Evolutionary conservation across 2,797 vertebrate genomes (phyloP).

Genomic region (Pelodytes ibericus): DNA sequence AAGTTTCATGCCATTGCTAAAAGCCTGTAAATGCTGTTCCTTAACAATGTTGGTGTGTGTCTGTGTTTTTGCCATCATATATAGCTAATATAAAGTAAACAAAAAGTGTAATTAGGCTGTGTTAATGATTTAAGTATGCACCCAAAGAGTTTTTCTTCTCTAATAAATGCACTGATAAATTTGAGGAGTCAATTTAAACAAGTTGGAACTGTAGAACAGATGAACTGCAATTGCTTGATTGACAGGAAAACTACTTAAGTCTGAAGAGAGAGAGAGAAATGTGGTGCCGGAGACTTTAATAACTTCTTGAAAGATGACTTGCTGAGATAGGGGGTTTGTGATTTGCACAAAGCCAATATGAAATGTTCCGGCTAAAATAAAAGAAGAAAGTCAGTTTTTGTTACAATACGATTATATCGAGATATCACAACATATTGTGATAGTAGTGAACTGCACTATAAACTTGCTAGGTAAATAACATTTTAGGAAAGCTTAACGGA

Average conservation of each 20-base stretch:
- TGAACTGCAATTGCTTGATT: conserved; percentile 40
- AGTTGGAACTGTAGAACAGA: conserved; percentile 19
- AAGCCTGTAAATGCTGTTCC: no score
- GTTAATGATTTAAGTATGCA: no score
- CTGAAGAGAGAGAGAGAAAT: conserved; percentile 30
- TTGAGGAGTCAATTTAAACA: conserved; percentile 13
- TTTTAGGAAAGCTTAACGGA: neutral
- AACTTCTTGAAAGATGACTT: conserved; percentile 43
- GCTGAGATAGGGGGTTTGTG: conserved; percentile 35
- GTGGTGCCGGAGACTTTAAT: conserved; percentile 48
- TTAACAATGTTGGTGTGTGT: no score
- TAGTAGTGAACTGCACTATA: neutral
- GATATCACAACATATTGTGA: neutral
- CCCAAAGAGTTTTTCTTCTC: no score
- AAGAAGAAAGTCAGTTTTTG: neutral
- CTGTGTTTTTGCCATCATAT: no score
- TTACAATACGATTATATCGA: neutral
- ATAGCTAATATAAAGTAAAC: no score
- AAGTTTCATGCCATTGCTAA: no score
- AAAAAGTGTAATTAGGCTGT: no score
- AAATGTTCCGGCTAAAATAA: conserved; percentile 35
- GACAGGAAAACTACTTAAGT: conserved; percentile 49
- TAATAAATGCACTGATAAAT: no score
- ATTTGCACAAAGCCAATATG: conserved; percentile 40
- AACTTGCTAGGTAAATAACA: neutral